A percentile compares a stretch with the other conserved stretches of the same genome.
Conservation (phyloP, 2,888 invertebrate species). For the Machimus rusticus region DNA sequence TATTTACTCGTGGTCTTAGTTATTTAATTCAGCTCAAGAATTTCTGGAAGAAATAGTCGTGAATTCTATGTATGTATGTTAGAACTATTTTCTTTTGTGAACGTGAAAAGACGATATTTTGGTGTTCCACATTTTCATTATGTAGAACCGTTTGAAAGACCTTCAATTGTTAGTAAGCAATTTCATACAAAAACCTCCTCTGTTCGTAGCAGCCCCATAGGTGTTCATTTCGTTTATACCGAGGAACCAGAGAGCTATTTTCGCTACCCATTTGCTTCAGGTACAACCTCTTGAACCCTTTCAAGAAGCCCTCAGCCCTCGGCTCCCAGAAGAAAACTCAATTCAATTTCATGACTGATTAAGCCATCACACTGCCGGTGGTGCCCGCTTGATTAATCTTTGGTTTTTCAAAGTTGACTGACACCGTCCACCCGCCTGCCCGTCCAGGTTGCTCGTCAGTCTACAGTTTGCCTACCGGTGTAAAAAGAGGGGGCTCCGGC, state of each 20-base stretch:
- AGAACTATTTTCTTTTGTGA: not conserved
- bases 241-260: not conserved
- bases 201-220: not conserved
- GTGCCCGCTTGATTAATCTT: not conserved
- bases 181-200: not conserved
- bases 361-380: not conserved
- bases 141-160: not conserved
- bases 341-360: constrained; percentile 20
- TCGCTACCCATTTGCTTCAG: not conserved
- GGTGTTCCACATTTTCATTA: not conserved
- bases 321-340: not conserved
- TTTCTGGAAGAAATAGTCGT: too few relatives aligned
- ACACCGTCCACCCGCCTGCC: not conserved
- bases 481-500: not conserved
- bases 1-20: too few relatives aligned
- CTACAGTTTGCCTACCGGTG: not conserved
- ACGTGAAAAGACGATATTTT: not conserved
- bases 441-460: not conserved
- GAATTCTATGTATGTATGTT: too few relatives aligned
- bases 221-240: not conserved
- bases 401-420: constrained; percentile 2
- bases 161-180: not conserved
- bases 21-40: too few relatives aligned
- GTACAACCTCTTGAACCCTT: not conserved
- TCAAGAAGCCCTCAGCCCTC: not conserved